These are phyloP conservation scores for Tyto alba DNA, from an alignment of 2,113 vertebrate species.

Conservation along the genomic window DNA sequence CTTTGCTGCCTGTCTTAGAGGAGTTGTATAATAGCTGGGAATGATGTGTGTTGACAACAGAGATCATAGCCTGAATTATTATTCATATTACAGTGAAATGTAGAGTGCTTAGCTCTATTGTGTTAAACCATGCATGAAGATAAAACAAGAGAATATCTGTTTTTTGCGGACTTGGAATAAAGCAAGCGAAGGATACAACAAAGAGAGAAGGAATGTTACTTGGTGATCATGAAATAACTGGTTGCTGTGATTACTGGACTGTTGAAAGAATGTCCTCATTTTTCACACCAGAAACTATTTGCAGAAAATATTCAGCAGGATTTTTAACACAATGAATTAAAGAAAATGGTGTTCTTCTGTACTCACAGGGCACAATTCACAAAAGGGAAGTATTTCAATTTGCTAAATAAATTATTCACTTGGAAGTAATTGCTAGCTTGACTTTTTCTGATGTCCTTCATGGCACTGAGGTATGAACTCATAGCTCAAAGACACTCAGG, in stretches of 20 bases:
- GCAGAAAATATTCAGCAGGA: neutral
- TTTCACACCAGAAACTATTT: neutral
- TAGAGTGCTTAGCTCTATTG: neutral
- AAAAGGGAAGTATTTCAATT: neutral
- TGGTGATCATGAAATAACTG: neutral
- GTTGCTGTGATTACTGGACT: neutral
- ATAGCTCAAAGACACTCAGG: neutral
- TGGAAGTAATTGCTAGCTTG: neutral
- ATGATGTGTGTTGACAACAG: slow-evolving; percentile 52
- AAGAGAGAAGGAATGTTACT: neutral
- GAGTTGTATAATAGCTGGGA: slow-evolving; percentile 4
- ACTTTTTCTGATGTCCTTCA: slow-evolving; percentile 21
- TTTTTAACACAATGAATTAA: neutral
- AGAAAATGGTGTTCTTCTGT: neutral
- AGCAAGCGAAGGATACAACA: neutral
- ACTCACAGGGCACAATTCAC: neutral
- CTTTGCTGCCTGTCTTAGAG: neutral
- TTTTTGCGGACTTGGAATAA: neutral
- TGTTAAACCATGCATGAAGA: slow-evolving; percentile 13
- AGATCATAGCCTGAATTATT: slow-evolving; percentile 52
- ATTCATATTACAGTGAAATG: slow-evolving; percentile 26
- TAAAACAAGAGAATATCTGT: slow-evolving; percentile 19
- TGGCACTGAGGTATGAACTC: neutral
- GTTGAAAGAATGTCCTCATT: neutral
- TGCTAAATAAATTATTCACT: slow-evolving; percentile 32